Evolutionary conservation across 1,140 invertebrate genomes (phyloP), one percentile per base, ranked within the genome.

Genomic region (Pentalonia nigronervosa): DNA sequence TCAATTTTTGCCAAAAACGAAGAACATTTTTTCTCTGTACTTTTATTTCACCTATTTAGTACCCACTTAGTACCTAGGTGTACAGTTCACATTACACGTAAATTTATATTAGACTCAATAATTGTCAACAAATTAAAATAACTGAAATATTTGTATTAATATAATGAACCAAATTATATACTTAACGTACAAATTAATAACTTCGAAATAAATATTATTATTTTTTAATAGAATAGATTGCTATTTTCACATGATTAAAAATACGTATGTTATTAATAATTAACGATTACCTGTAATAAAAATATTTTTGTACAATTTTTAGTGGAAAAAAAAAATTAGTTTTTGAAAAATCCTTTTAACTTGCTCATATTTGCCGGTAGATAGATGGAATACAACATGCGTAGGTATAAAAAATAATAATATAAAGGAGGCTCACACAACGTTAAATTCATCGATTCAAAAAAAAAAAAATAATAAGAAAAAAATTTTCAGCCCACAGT

Each of bases 401-500:
- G 14, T 76, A 76, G 14, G 60, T n/a, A 76, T 76, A 76, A 23
- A 23, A 53, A 41, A 41, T 41, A 41, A 41, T 4, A 21, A 76
- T 60, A 60, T 76, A 76, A 76, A 76, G 60, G 14, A 8, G n/a
- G 14, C 60, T 76, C 30, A 76, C 30, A 76, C 11, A 76, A n/a
- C 14, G 14, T 76, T 14, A 76, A 14, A 76, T 4, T 30, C 30
- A 20, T 76, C 14, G 60, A 76, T 76, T 76, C 1, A 67, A n/a
- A 76, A 76, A 76, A 76, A 67, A 67, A 30, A 60, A 60, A 60
- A 60, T 60, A 8, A 30, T 67, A 30, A 30, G 30, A 67, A 67
- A 67, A n/a, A n/a, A 25, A 67, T 88, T 48, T 41, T 83, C 88
- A 56, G 88, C 88, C 88, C 88, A 89, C 88, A 53, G 48, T 48